A percentile compares a stretch with the other conserved stretches of the same genome.
phyloP scores from a whole-genome alignment of 1,140 invertebrate species.

The Charaxes varanes region DNA sequence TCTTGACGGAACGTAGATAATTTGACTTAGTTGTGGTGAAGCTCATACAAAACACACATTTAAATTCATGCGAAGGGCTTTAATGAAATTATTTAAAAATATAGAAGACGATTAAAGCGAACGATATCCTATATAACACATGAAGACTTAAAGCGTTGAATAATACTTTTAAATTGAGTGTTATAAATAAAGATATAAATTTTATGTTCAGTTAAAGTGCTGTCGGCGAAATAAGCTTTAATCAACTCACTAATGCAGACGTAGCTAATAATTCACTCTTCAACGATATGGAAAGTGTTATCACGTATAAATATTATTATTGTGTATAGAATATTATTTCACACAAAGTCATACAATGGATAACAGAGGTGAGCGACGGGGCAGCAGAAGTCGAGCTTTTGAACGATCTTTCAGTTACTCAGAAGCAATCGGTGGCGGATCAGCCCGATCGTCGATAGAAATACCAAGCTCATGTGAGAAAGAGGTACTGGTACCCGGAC shows the following conservation, averaged over 20 bases:
- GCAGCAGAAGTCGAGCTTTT: constrained; percentile 40
- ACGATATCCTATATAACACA: too few species aligned
- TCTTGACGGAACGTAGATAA: constrained; percentile 44
- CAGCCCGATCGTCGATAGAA: constrained; percentile 52
- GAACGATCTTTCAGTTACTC: constrained; percentile 64
- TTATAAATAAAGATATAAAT: too few species aligned
- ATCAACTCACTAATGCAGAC: too few species aligned
- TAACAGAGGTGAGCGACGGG: constrained; percentile 37
- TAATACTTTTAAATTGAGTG: too few species aligned
- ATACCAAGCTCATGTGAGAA: too few species aligned
- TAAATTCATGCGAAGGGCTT: background rate
- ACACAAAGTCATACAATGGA: constrained; percentile 1
- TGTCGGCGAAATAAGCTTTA: too few species aligned
- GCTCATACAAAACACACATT: constrained; percentile 21
- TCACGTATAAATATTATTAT: too few species aligned
- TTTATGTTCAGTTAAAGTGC: too few species aligned
- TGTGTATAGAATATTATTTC: background rate
- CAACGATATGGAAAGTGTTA: too few species aligned
- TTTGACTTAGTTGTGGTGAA: constrained; percentile 28
- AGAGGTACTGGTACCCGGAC: too few species aligned
- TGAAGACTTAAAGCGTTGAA: too few species aligned
- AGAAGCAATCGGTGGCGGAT: constrained; percentile 54
- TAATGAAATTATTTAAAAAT: background rate
- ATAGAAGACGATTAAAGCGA: background rate
- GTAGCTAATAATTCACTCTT: too few species aligned